Evolutionary conservation across 2,888 invertebrate genomes (phyloP).

Genomic region (Nipponacmea schrenckii): DNA sequence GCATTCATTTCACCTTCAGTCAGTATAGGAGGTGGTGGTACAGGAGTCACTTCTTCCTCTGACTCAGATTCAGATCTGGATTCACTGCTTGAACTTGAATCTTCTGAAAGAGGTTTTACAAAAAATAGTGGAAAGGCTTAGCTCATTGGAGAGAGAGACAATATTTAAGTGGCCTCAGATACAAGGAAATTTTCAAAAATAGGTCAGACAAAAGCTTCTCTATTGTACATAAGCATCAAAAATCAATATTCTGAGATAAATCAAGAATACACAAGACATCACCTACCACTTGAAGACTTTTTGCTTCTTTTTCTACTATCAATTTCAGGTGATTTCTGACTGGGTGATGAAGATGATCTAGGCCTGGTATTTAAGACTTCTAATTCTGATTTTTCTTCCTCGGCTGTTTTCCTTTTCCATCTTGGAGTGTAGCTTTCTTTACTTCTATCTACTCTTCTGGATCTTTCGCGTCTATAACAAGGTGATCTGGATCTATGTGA

Average conservation of each 20-base stretch:
- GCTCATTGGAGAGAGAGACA: no score
- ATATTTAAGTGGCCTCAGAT: not conserved
- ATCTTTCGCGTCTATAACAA: slow-evolving; percentile 4
- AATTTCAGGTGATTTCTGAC: slow-evolving; percentile 1
- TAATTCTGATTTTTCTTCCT: not conserved
- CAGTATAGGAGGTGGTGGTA: slow-evolving; percentile 39
- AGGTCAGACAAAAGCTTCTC: no score
- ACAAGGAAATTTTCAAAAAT: not conserved
- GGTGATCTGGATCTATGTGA: slow-evolving; percentile 11
- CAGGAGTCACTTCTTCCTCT: slow-evolving; percentile 14
- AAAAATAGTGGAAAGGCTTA: no score
- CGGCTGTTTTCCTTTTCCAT: slow-evolving; percentile 19
- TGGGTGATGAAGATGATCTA: slow-evolving; percentile 34
- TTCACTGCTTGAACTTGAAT: not conserved
- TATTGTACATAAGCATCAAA: no score
- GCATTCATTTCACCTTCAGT: slow-evolving; percentile 81
- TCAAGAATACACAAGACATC: not conserved
- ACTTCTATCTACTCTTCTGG: not conserved
- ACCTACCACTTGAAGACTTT: slow-evolving; percentile 3
- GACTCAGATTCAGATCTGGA: not conserved
- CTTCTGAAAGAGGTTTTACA: not conserved
- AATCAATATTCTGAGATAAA: not conserved
- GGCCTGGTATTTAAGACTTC: slow-evolving; percentile 6
- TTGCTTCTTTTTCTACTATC: slow-evolving; percentile 1
- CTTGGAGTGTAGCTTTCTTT: not conserved